These are phyloP conservation scores for Ceratitis capitata DNA, from an alignment of 1,140 invertebrate species.

Conservation along the genomic window DNA sequence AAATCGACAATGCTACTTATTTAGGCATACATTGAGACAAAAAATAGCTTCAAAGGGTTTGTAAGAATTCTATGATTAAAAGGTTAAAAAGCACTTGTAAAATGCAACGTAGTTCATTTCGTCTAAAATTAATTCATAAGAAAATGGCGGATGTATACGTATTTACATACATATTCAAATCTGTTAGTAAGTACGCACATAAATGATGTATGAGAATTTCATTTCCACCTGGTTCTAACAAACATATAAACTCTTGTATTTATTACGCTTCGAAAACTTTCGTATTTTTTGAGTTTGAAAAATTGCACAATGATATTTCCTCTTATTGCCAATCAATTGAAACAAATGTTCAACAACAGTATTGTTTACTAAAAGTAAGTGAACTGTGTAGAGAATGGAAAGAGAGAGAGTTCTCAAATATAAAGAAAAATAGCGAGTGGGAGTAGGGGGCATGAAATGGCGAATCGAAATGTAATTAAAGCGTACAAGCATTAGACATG, in stretches of 20 bases:
- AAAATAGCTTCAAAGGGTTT: too few relatives aligned
- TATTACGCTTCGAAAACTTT: not conserved
- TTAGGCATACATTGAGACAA: too few relatives aligned
- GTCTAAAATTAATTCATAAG: too few relatives aligned
- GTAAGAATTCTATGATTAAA: too few relatives aligned
- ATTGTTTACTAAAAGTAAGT: not conserved
- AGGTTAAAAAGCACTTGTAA: too few relatives aligned
- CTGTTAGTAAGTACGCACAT: not conserved
- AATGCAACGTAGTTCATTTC: too few relatives aligned
- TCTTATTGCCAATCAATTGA: not conserved
- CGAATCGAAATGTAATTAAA: not conserved
- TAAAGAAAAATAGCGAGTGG: too few relatives aligned
- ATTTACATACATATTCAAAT: too few relatives aligned
- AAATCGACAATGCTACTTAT: too few relatives aligned
- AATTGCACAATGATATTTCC: conserved; percentile 26
- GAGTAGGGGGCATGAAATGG: not conserved
- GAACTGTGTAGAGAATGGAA: not conserved
- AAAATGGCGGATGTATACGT: not conserved
- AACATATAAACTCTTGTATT: not conserved
- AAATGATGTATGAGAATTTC: too few relatives aligned
- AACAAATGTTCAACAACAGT: not conserved
- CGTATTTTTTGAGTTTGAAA: conserved; percentile 7
- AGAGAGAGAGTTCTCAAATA: too few relatives aligned
- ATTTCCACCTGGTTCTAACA: not conserved
- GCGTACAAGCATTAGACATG: not conserved